These are phyloP conservation scores for Cinara cedri DNA, from an alignment of 2,888 invertebrate genomes.

Conservation along the genomic window DNA sequence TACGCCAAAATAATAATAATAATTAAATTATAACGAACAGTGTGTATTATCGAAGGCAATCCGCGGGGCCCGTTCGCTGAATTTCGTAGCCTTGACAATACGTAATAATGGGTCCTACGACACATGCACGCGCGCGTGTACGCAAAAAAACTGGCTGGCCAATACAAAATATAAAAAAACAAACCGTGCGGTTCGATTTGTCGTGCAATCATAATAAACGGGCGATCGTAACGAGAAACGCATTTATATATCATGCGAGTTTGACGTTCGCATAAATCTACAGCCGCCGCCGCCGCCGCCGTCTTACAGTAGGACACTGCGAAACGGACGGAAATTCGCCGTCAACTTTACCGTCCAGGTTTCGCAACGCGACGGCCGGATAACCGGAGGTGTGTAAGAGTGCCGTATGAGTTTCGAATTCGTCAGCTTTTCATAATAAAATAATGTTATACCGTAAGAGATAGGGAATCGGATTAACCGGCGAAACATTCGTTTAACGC, in stretches of 20 bases:
- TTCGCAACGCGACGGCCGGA: too few relatives aligned
- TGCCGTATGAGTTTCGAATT: too few relatives aligned
- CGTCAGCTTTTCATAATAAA: too few relatives aligned
- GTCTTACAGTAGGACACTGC: neutral
- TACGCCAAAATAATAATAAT: neutral
- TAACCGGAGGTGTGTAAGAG: too few relatives aligned
- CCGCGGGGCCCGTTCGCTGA: conserved; percentile 28
- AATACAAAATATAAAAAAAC: conserved; percentile 5
- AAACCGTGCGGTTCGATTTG: conserved; percentile 6
- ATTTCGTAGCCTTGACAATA: conserved; percentile 34
- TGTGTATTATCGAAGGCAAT: conserved; percentile 21
- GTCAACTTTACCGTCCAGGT: too few relatives aligned
- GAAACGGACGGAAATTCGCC: neutral
- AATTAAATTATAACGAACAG: conserved; percentile 40
- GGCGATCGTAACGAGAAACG: neutral
- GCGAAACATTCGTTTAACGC: too few relatives aligned
- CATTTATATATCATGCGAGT: neutral
- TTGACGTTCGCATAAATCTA: conserved; percentile 11
- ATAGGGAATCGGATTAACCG: too few relatives aligned
- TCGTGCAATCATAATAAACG: conserved; percentile 5
- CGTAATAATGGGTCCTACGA: neutral
- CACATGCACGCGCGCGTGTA: neutral
- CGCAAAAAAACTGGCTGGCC: neutral
- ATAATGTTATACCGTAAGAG: too few relatives aligned
- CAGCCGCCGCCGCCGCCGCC: neutral